Percentiles rank a stretch among this genome's conserved stretches.
Conservation (phyloP, 2,113 vertebrate species). For the Plectropomus leopardus region DNA sequence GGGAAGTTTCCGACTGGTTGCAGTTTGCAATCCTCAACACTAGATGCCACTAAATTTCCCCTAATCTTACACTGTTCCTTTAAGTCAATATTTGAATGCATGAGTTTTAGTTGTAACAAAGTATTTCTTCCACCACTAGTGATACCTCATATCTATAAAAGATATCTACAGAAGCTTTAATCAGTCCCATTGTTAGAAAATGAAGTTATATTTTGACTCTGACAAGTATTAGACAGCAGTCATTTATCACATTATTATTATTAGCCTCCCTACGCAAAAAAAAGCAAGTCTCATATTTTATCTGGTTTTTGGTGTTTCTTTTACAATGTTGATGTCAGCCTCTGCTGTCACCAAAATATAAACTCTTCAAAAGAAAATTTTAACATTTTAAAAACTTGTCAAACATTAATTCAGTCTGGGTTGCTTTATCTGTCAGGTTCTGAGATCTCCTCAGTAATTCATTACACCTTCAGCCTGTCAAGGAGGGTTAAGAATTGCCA, state of each 20-base stretch:
- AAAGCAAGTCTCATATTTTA: constrained; percentile 1
- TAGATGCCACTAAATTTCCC: too few species aligned
- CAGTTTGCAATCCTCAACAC: too few species aligned
- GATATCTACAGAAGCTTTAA: constrained; percentile 7
- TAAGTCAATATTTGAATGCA: background rate
- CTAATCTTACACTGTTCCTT: too few species aligned
- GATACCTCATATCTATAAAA: constrained; percentile 3
- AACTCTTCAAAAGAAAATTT: constrained; percentile 32
- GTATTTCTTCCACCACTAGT: background rate
- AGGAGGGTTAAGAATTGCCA: constrained; percentile 31
- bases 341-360: constrained; percentile 6
- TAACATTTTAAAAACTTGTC: background rate
- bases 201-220: constrained; percentile 5
- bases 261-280: background rate
- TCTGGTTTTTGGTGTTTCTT: background rate
- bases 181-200: constrained; percentile 11
- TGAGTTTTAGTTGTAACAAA: background rate
- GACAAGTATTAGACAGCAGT: constrained; percentile 29
- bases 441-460: constrained; percentile 49
- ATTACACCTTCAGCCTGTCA: constrained; percentile 54
- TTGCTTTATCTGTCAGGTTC: constrained; percentile 52
- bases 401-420: constrained; percentile 38
- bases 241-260: constrained; percentile 17
- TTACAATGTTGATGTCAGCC: background rate
- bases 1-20: too few species aligned